phyloP scores from a whole-genome alignment of 2,797 vertebrate genomes.

The Chaenodraco wilsoni region DNA sequence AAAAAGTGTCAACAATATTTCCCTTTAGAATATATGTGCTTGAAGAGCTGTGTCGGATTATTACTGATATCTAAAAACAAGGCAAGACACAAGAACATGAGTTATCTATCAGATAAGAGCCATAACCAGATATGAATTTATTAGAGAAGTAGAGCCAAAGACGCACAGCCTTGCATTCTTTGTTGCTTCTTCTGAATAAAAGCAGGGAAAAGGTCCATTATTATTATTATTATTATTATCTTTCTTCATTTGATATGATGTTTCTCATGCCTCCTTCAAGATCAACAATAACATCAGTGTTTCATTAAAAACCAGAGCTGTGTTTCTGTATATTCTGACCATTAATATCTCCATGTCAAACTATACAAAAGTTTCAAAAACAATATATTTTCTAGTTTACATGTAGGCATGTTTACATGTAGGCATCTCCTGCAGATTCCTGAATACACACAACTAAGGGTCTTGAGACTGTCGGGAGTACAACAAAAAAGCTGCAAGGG shows the following conservation, averaged over 20 bases:
- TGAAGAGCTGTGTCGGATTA: constrained; percentile 14
- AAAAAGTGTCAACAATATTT: constrained; percentile 5
- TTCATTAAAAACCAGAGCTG: neutral
- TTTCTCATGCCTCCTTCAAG: no score
- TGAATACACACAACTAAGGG: neutral
- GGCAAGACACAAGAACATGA: constrained; percentile 6
- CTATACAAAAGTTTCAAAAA: neutral
- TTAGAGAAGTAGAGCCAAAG: neutral
- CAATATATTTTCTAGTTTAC: constrained; percentile 1
- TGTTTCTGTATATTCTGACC: neutral
- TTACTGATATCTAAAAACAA: constrained; percentile 25
- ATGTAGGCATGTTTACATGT: neutral
- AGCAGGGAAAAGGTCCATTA: no score
- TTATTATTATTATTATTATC: no score
- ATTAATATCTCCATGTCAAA: neutral
- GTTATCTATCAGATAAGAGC: constrained; percentile 2
- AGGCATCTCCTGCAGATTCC: neutral
- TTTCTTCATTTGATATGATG: no score
- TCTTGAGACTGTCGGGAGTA: no score
- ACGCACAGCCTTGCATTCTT: constrained; percentile 8
- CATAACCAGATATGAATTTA: constrained; percentile 21
- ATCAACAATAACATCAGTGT: neutral
- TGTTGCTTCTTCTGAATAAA: constrained; percentile 3
- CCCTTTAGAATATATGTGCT: neutral
- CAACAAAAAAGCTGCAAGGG: no score